phyloP scores from a whole-genome alignment of 37 sponge, comb jelly and placozoan genomes.

The Amphimedon queenslandica region DNA sequence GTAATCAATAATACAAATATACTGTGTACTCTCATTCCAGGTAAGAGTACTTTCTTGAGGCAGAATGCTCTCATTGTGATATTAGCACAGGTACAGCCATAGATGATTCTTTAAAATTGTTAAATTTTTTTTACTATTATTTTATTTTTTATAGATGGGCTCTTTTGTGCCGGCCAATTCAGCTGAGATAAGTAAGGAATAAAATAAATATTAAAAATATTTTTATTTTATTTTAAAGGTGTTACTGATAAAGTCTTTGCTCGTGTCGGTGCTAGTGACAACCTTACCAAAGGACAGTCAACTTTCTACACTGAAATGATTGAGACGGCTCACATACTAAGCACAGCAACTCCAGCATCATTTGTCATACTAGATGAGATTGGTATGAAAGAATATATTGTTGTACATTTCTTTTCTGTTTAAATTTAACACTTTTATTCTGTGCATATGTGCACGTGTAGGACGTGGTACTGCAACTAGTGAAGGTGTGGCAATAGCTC shows the following conservation, averaged over 20 bases:
- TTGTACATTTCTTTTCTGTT: not conserved
- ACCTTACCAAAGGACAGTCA: constrained; percentile 77
- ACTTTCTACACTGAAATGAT: constrained; percentile 87
- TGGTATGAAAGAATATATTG: constrained; percentile 12
- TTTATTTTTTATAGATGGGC: constrained; percentile 62
- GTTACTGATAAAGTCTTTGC: constrained; percentile 83
- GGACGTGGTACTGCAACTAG: constrained; percentile 75
- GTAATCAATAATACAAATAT: no score
- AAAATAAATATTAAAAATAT: not conserved
- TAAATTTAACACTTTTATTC: not conserved
- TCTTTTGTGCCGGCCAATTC: constrained; percentile 79
- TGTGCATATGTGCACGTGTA: not conserved
- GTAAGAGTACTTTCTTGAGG: constrained; percentile 88
- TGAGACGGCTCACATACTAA: constrained; percentile 79
- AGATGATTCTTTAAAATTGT: no score
- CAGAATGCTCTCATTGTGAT: constrained; percentile 79
- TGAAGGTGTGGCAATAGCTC: constrained; percentile 76
- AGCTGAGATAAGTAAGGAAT: constrained; percentile 47
- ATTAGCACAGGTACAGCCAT: constrained; percentile 78
- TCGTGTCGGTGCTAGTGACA: constrained; percentile 86
- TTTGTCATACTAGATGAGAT: constrained; percentile 87
- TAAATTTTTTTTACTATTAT: not conserved
- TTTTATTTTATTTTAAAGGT: constrained; percentile 13
- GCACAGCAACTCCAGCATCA: constrained; percentile 58
- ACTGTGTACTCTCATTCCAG: no score